Base-by-base conservation (phyloP, 2,888 invertebrate species). In the Linnaemya vulpina region DNA sequence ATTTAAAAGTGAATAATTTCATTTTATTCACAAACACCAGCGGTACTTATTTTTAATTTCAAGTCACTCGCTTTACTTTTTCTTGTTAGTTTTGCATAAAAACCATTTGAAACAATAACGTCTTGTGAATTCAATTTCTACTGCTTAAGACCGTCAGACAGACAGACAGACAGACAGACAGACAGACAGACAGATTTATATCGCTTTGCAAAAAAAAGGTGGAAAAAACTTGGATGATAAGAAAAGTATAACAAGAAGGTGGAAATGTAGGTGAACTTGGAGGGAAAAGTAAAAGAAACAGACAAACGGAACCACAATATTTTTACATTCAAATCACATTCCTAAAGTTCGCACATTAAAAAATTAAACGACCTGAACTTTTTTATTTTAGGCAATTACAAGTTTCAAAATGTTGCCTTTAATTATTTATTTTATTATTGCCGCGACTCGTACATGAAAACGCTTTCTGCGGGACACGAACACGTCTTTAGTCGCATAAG, bases 181-280 rank as follows among this genome's bases (percentile, higher is more conserved):
- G 17, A n/a, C 20, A 51, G 11, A 63, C 17, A 53, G 11, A 53
- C 7, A 76, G 38, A 63, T 70, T 25, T 40, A 60, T 20, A 62
- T 55, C 20, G n/a, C 15, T 38, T 40, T 53, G 35, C n/a, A 43
- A 68, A 68, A 74, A 46, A 53, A 17, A 49, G 49, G 13, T 0
- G 11, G 22, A 46, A 62, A 40, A 70, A 46, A 67, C 8, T 13
- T 8, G 40, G 17, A 38, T 60, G 74, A 77, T 75, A 76, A 55
- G 78, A 71, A 62, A 80, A 46, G 49, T 51, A 20, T 60, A 58
- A 70, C 58, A 81, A 80, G 38, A 20, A 63, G 13, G 20, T 49
- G 75, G 46, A 71, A 71, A 85, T 82, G 78, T 82, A 85, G 85
- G 85, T 82, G 82, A 85, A 85, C 58, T 75, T 82, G 62, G 7